Conservation (phyloP, 2,113 vertebrate species). For the Girardinichthys multiradiatus region DNA sequence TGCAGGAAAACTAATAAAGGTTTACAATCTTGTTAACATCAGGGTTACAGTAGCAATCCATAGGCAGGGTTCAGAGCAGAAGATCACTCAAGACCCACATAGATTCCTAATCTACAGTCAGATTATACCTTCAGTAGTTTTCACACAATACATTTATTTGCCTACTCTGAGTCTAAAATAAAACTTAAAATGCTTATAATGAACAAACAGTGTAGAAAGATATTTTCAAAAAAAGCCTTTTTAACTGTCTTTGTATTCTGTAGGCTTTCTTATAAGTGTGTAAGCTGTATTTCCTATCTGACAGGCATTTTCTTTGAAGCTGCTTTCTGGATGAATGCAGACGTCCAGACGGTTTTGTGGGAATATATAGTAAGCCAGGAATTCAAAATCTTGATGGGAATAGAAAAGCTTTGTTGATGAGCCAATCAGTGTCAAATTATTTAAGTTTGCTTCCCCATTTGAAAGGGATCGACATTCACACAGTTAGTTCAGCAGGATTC, state of each 20-base stretch:
- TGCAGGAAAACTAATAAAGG: too few relatives aligned
- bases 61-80: neutral
- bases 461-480: too few relatives aligned
- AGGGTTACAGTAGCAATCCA: too few relatives aligned
- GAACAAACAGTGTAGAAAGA: neutral
- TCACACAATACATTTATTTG: neutral
- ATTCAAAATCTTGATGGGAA: neutral
- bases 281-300: slow-evolving; percentile 21
- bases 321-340: slow-evolving; percentile 21
- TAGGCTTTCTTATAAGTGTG: slow-evolving; percentile 16
- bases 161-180: neutral
- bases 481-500: too few relatives aligned
- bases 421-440: slow-evolving; percentile 24
- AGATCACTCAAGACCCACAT: neutral
- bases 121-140: neutral
- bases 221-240: slow-evolving; percentile 6
- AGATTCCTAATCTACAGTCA: neutral
- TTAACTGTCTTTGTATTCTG: slow-evolving; percentile 47
- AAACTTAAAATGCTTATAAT: neutral
- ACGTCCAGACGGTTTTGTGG: slow-evolving; percentile 32
- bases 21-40: too few relatives aligned
- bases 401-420: slow-evolving; percentile 49
- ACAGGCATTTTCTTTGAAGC: slow-evolving; percentile 59
- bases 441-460: too few relatives aligned
- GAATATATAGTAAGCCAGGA: slow-evolving; percentile 32